Evolutionary conservation across 2,888 invertebrate genomes (phyloP), one percentile per base, ranked within the genome.

Genomic region (Cephus rjabovi): DNA sequence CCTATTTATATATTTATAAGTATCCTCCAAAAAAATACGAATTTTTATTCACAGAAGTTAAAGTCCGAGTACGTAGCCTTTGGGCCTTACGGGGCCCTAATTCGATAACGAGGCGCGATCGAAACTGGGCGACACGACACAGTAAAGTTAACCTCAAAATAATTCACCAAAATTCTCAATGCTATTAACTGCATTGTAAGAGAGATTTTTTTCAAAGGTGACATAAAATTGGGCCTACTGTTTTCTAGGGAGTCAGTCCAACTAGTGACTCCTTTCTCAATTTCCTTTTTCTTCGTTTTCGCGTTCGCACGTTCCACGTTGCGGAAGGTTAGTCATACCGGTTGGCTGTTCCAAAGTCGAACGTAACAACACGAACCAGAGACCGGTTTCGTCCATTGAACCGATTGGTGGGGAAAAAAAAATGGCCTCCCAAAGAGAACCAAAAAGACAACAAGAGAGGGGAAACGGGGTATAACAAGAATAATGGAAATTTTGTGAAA

Each of bases 301-400:
- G 76, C 81, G 82, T 81, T 77, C 78, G 82, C 84, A 77, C 82
- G 81, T 78, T 77, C 74, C 76, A 80, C 77, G 84, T 88, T 88
- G 87, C 84, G 86, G 82, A 83, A 88, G 88, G 89, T 88, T 86
- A 88, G 88, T 88, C 88, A 89, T 87, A 89, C 88, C 86, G 86
- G 87, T 88, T 87, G 86, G 87, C 89, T 87, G 83, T 73, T 81
- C 83, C 71, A 34, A 71, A 33, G 80, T 81, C 77, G 76, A 85
- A 83, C 86, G 83, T 56, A 56, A 56, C 56, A 56, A 56, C 56
- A 23, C 23, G 56, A 83, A 84, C 82, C 80, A 80, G 75, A 79
- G 84, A 88, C 88, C 88, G 87, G 88, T 88, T 88, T 81, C 80
- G 81, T 83, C 83, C 88, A 87, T 87, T 86, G 85, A 81, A 81